phyloP scores from a whole-genome alignment of 2,888 invertebrate genomes.

The Anticlea derivata region DNA sequence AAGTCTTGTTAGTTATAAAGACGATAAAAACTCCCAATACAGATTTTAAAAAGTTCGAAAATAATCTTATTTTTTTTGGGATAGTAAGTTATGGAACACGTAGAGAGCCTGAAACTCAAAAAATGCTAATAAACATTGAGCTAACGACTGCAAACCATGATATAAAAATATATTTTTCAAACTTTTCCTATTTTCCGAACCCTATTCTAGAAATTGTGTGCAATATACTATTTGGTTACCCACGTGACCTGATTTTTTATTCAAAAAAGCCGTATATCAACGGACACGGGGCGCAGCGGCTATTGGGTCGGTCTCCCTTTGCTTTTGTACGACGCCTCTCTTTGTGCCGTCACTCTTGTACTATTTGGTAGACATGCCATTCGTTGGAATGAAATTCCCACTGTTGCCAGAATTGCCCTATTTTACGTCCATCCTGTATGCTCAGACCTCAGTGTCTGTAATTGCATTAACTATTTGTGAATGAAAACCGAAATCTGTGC shows the following conservation, averaged over 20 bases:
- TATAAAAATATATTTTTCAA: neutral
- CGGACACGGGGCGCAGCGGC: conserved; percentile 27
- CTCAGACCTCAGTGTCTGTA: conserved; percentile 13
- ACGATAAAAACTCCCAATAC: no score
- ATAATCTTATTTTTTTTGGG: no score
- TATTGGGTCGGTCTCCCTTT: conserved; percentile 29
- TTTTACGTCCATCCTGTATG: conserved; percentile 23
- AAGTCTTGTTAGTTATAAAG: no score
- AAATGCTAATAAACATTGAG: no score
- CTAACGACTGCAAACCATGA: neutral
- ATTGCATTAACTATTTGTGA: conserved; percentile 19
- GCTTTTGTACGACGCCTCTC: conserved; percentile 30
- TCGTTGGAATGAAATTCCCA: conserved; percentile 28
- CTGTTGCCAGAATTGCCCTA: conserved; percentile 26
- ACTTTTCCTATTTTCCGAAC: neutral
- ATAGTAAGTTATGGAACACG: no score
- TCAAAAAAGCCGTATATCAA: conserved; percentile 21
- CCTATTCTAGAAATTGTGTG: neutral
- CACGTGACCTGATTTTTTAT: conserved; percentile 3
- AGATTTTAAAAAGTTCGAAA: no score
- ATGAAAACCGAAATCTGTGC: conserved; percentile 15
- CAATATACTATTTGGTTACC: conserved; percentile 1
- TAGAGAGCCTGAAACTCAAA: no score
- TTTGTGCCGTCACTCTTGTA: conserved; percentile 36
- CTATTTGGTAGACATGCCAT: conserved; percentile 28